Percentiles rank a stretch among this genome's conserved stretches.
These are phyloP conservation scores for Stenolophus ochropezus DNA, from an alignment of 2,888 invertebrate genomes.

Conservation along the genomic window DNA sequence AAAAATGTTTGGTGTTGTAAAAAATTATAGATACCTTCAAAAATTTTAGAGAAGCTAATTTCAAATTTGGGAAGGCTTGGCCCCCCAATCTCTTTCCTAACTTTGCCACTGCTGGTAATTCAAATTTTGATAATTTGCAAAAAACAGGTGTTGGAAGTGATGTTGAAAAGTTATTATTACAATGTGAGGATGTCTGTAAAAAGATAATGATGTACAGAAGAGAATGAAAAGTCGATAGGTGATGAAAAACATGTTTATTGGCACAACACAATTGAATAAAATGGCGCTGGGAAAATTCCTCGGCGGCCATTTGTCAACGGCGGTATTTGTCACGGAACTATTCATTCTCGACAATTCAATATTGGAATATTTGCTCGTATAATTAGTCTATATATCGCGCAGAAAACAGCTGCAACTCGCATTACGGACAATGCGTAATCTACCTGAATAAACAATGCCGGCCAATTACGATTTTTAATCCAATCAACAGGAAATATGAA, in stretches of 20 bases:
- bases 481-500: not conserved
- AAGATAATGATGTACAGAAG: not conserved
- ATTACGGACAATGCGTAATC: not conserved
- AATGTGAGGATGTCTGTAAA: not conserved
- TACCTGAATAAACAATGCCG: not conserved
- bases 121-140: no score
- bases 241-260: slow-evolving; percentile 11
- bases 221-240: not conserved
- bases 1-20: no score
- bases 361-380: slow-evolving; percentile 39
- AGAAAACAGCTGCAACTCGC: not conserved
- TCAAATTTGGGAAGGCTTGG: no score
- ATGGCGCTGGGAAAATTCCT: slow-evolving; percentile 22
- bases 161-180: no score
- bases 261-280: slow-evolving; percentile 32
- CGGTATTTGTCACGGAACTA: slow-evolving; percentile 37
- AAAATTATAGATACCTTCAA: no score
- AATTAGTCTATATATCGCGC: slow-evolving; percentile 17
- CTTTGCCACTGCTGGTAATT: no score
- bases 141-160: no score
- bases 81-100: no score
- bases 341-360: slow-evolving; percentile 39
- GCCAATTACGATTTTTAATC: not conserved
- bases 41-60: no score
- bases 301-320: slow-evolving; percentile 16